Percentiles rank a stretch among this genome's conserved stretches.
These are phyloP conservation scores for Myrmecophaga tridactyla DNA, from an alignment of 2,113 vertebrate species.

Conservation along the genomic window DNA sequence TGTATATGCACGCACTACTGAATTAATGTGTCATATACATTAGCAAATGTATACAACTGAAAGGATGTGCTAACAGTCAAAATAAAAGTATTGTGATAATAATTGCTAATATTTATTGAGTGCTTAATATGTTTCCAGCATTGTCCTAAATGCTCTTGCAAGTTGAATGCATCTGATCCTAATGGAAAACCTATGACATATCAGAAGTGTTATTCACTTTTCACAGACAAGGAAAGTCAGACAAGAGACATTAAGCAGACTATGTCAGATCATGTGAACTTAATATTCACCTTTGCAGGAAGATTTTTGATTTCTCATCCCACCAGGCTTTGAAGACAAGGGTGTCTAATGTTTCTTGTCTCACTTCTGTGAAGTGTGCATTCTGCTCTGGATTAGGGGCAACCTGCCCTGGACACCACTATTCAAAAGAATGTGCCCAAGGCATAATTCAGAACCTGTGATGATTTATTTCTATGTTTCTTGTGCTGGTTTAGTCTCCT, in stretches of 20 bases:
- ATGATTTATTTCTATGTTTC: accelerated
- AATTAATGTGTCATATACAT: not conserved
- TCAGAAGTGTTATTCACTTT: not conserved
- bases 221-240: not conserved
- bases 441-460: no score
- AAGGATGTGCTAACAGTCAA: not conserved
- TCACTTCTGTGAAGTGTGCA: no score
- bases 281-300: accelerated
- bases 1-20: not conserved
- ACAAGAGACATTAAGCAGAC: no score
- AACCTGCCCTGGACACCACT: accelerated
- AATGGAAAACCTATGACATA: not conserved
- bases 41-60: not conserved
- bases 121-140: not conserved
- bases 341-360: no score
- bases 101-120: not conserved
- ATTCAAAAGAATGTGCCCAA: not conserved
- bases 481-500: not conserved
- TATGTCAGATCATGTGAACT: accelerated
- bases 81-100: not conserved
- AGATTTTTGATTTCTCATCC: not conserved
- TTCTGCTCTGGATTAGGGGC: not conserved
- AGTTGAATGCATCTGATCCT: not conserved
- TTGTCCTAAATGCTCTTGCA: not conserved
- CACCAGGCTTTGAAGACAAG: accelerated